A percentile compares a stretch with the other conserved stretches of the same genome.
phyloP scores from a whole-genome alignment of 1,140 invertebrate species.

The Microplitis demolitor region DNA sequence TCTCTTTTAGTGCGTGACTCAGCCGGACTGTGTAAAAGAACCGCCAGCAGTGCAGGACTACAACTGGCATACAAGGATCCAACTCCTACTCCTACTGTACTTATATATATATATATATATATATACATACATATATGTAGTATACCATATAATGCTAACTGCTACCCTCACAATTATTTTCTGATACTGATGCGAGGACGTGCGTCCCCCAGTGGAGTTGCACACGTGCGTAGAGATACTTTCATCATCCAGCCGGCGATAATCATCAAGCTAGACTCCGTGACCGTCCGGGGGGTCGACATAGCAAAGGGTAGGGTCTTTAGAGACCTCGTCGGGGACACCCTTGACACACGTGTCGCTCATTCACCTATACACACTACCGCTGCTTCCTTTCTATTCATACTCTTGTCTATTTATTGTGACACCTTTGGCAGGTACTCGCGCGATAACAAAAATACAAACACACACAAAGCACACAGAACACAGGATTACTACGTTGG shows the following conservation, averaged over 20 bases:
- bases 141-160: neutral
- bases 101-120: too few species aligned
- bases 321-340: neutral
- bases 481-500: too few species aligned
- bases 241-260: conserved; percentile 48
- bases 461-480: too few species aligned
- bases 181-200: neutral
- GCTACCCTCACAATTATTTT: conserved; percentile 13
- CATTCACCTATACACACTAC: neutral
- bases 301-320: conserved; percentile 10
- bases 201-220: neutral
- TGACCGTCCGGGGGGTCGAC: conserved; percentile 26
- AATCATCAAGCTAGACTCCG: conserved; percentile 39
- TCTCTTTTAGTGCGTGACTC: conserved; percentile 44
- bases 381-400: neutral
- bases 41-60: neutral
- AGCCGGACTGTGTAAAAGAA: conserved; percentile 14
- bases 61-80: too few species aligned
- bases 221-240: conserved; percentile 29
- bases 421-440: neutral
- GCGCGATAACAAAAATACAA: neutral
- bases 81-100: too few species aligned
- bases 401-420: neutral
- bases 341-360: conserved; percentile 8
- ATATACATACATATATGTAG: too few species aligned